Evolutionary conservation across 1,140 invertebrate genomes (phyloP), one percentile per base, ranked within the genome.

Genomic region (Hylaeus anthracinus): DNA sequence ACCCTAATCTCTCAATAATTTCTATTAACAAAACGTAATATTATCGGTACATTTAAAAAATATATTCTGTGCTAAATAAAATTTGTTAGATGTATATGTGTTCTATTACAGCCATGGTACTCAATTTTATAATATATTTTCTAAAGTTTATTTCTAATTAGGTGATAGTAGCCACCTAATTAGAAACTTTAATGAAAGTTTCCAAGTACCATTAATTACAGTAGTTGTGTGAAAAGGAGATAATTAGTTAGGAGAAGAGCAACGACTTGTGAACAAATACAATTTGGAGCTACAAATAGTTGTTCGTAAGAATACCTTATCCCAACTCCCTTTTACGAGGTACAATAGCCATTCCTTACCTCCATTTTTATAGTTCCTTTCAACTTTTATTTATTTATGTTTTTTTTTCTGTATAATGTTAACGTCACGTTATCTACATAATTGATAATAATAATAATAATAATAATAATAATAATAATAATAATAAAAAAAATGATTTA

Each of bases 201-300:
- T 79, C 58, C 78, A 83, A 88, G 84, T 76, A 69, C 64, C 72
- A 83, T 87, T 88, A 81, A 87, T 87, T 87, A 87, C 87, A 83
- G 87, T 86, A 76, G 77, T 79, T 85, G 83, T 55, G 79, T 84
- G 86, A 81, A 84, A 79, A 83, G 86, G 72, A 81, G 87, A 87
- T 91, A 92, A 92, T 92, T 92, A 91, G 86, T 65, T 71, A 70
- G 84, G 84, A 88, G 84, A 84, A 88, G 88, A 87, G 82, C 82
- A 88, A 81, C 86, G 90, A 91, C 88, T 90, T 88, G 89, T 85
- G 81, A 90, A 90, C 89, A 90, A 92, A 87, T 81, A 84, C 82
- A 91, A 92, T 91, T 91, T 87, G 74, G 82, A 88, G 82, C 88
- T 83, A 81, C 71, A 76, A 82, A 69, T 86, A 55, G n/a, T 58